These are phyloP conservation scores for Polylopha cassiicola DNA, from an alignment of 2,888 invertebrate genomes.

Conservation along the genomic window DNA sequence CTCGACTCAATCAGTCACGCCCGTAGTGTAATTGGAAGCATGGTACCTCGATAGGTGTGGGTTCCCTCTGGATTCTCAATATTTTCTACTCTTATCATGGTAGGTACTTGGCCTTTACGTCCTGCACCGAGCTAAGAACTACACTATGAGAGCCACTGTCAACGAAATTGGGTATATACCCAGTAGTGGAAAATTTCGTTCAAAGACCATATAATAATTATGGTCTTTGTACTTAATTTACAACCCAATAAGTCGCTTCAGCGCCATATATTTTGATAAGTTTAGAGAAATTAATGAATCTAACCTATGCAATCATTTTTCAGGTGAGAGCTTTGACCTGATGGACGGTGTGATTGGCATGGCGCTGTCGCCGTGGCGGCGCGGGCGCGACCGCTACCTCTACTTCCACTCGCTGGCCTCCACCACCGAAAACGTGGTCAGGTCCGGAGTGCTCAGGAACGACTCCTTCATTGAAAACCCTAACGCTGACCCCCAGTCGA, in stretches of 20 bases:
- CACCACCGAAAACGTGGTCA: conserved; percentile 80
- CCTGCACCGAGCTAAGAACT: too few relatives aligned
- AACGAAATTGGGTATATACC: too few relatives aligned
- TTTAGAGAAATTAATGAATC: not conserved
- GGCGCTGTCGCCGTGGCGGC: conserved; percentile 76
- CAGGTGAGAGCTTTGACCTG: conserved; percentile 81
- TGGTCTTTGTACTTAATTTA: too few relatives aligned
- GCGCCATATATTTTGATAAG: not conserved
- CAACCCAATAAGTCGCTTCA: not conserved
- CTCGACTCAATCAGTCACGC: too few relatives aligned
- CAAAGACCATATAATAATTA: too few relatives aligned
- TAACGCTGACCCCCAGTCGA: conserved; percentile 69
- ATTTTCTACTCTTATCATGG: too few relatives aligned
- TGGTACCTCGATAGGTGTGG: too few relatives aligned
- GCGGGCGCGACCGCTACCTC: conserved; percentile 65
- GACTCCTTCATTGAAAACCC: conserved; percentile 64
- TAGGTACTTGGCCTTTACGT: too few relatives aligned
- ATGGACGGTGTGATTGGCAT: conserved; percentile 86
- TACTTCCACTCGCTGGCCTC: conserved; percentile 85
- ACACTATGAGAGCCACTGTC: too few relatives aligned
- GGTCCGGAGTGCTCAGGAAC: conserved; percentile 79
- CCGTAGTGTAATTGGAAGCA: too few relatives aligned
- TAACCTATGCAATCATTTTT: conserved; percentile 19
- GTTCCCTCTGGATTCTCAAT: too few relatives aligned
- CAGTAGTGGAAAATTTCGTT: too few relatives aligned